Percentiles rank a stretch among this genome's conserved stretches.
phyloP scores from a whole-genome alignment of 1,140 invertebrate genomes.

The Parasteatoda tepidariorum region DNA sequence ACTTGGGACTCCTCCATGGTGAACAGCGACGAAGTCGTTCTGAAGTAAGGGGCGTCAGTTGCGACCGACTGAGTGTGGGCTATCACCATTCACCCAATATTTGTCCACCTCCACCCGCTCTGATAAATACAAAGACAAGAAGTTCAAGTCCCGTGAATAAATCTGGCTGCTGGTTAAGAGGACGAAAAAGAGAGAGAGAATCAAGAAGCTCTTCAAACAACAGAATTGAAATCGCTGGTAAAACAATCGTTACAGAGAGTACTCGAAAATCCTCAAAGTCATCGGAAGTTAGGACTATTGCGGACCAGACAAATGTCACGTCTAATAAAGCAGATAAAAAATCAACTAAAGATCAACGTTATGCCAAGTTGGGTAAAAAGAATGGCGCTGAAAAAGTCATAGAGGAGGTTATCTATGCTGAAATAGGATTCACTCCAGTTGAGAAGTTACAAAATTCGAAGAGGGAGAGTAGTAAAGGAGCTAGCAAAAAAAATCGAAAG shows the following conservation, averaged over 20 bases:
- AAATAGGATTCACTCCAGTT: neutral
- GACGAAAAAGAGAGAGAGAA: conserved; percentile 24
- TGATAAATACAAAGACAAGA: neutral
- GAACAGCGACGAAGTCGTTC: neutral
- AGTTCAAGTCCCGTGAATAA: conserved; percentile 11
- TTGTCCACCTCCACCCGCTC: neutral
- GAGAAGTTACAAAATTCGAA: neutral
- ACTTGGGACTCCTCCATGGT: conserved; percentile 25
- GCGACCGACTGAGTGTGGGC: conserved; percentile 16
- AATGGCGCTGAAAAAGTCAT: neutral
- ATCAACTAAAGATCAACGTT: neutral
- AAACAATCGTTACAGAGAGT: conserved; percentile 18
- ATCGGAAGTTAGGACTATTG: neutral
- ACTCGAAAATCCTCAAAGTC: conserved; percentile 21
- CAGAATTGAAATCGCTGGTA: neutral
- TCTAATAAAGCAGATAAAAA: neutral
- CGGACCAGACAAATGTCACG: neutral
- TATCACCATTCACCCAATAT: conserved; percentile 4
- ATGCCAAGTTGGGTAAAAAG: neutral
- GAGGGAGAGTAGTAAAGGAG: neutral
- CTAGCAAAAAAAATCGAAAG: conserved; percentile 4
- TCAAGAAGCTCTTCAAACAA: neutral
- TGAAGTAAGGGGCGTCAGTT: neutral
- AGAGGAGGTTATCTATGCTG: conserved; percentile 33
- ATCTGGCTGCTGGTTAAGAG: conserved; percentile 27